Conservation (phyloP, 2,113 vertebrate genomes). For the Thunnus maccoyii region DNA sequence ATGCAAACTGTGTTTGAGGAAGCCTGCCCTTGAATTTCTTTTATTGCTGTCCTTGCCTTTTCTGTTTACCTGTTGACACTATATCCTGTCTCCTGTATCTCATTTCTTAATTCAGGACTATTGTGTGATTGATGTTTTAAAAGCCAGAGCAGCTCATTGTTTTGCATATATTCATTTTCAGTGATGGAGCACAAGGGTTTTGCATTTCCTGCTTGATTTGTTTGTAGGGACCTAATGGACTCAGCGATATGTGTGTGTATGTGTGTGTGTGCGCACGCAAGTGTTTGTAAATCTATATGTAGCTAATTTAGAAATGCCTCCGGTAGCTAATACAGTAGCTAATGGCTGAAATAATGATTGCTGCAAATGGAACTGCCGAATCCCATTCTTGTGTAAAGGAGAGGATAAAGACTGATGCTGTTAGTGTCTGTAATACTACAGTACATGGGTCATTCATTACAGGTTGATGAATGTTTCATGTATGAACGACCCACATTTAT, state of each 20-base stretch:
- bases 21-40: slow-evolving; percentile 50
- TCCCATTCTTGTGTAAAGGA: slow-evolving; percentile 43
- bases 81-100: slow-evolving; percentile 52
- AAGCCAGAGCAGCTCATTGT: slow-evolving; percentile 72
- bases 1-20: neutral
- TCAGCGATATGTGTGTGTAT: neutral
- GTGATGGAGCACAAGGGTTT: slow-evolving; percentile 60
- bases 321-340: slow-evolving; percentile 75
- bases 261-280: slow-evolving; percentile 19
- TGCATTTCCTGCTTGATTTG: slow-evolving; percentile 75
- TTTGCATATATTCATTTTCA: slow-evolving; percentile 84
- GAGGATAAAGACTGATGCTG: slow-evolving; percentile 39
- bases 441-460: slow-evolving; percentile 37
- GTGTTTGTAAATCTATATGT: slow-evolving; percentile 78
- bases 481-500: slow-evolving; percentile 21
- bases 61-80: slow-evolving; percentile 63
- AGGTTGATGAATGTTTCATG: slow-evolving; percentile 41
- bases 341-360: slow-evolving; percentile 80
- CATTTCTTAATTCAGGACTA: slow-evolving; percentile 43
- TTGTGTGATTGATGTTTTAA: slow-evolving; percentile 76
- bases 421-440: slow-evolving; percentile 18
- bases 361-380: slow-evolving; percentile 73
- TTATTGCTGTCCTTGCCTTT: neutral
- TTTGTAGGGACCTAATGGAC: slow-evolving; percentile 71
- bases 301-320: slow-evolving; percentile 77